phyloP scores from a whole-genome alignment of 1,140 invertebrate genomes.

The Sweltsa coloradensis region DNA sequence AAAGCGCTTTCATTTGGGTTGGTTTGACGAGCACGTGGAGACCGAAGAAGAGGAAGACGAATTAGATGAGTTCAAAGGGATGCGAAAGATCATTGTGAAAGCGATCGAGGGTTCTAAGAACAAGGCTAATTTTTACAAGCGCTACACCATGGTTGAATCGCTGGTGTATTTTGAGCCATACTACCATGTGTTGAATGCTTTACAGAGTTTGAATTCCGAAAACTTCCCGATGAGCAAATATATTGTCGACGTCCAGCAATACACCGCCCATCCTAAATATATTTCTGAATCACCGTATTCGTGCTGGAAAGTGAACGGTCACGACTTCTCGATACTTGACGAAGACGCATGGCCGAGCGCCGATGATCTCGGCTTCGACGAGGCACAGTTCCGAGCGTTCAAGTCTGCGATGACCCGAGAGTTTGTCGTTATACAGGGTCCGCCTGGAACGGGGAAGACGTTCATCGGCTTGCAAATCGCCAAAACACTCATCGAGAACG shows the following conservation, averaged over 20 bases:
- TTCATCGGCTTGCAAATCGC: constrained; percentile 56
- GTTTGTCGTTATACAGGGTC: constrained; percentile 41
- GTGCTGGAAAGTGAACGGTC: constrained; percentile 14
- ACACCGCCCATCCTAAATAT: constrained; percentile 17
- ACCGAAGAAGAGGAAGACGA: too few relatives aligned
- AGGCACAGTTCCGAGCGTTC: constrained; percentile 43
- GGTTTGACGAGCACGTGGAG: too few relatives aligned
- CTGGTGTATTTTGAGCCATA: constrained; percentile 58
- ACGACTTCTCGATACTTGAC: constrained; percentile 20
- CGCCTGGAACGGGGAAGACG: constrained; percentile 72
- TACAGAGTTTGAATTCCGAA: constrained; percentile 37
- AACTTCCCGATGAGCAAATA: constrained; percentile 50
- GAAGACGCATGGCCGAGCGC: constrained; percentile 29
- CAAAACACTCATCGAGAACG: constrained; percentile 41
- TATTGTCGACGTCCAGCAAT: constrained; percentile 34
- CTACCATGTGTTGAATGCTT: constrained; percentile 42
- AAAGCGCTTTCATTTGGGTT: too few relatives aligned
- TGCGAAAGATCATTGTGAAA: too few relatives aligned
- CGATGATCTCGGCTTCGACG: constrained; percentile 35
- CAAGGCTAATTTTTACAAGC: too few relatives aligned
- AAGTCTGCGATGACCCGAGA: constrained; percentile 43
- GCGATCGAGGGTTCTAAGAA: too few relatives aligned
- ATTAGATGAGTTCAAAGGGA: too few relatives aligned
- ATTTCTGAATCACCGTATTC: neutral
- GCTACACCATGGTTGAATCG: constrained; percentile 51